Base-by-base conservation (phyloP, 2,113 vertebrate genomes). In the Cranoglanis bouderius region DNA sequence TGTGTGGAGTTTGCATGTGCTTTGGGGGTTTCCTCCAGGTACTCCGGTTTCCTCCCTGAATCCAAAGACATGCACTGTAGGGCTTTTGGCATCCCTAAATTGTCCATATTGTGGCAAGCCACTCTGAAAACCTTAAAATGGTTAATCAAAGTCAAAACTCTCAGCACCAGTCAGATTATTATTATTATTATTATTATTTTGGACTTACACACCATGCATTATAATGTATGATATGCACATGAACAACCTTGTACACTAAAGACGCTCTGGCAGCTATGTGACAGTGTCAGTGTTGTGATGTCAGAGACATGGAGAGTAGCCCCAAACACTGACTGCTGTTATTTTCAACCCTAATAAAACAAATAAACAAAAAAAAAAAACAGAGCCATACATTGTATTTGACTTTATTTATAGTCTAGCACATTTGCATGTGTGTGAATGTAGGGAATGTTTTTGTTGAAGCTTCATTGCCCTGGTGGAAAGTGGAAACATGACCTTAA, bases 401-500 rank as follows among this genome's bases (percentile, higher is more conserved):
- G 59, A 59, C 55, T 59, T 40, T 63, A 38, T 26, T 57, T 63
- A 19, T 32, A 38, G 19, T 49, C 75, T 10, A 19, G 57, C 1
- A 29, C 21, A 13, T 49, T 61, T 81, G 3, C 40, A 61, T 77
- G 75, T 61, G 53, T 43, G 55, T 38, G 75, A 49, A 75, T 43
- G 43, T 51, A 67, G 46, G 4, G 53, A 35, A 65, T 35, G 61
- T 38, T 81, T 29, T 90, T 53, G 26, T 88, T 32, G 2, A 35
- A 63, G 65, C 70, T 51, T 85, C 77, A 82, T 59, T 65, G 13
- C 87, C 67, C 21, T 35, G 49, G 46, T 84, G 78, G 83, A 82
- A 75, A 49, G 70, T 80, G n/a, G 21, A 83, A 55, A 70, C 83
- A 53, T 89, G 86, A 86, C 88, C 88, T 88, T 89, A 87, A 86